These are phyloP conservation scores for Mustela lutreola DNA, from an alignment of 2,113 vertebrate genomes.

Conservation along the genomic window DNA sequence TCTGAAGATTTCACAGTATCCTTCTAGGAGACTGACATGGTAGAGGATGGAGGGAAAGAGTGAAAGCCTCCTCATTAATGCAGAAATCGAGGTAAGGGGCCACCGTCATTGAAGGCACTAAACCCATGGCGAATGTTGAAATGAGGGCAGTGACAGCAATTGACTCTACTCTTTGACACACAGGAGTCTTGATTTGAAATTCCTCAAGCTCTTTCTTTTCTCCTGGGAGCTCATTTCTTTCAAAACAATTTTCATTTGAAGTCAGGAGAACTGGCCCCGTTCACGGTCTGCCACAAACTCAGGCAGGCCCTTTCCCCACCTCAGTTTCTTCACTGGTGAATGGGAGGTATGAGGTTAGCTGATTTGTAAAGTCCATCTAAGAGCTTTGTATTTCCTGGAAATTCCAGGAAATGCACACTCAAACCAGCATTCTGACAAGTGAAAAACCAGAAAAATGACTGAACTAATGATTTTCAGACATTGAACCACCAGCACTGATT, in stretches of 20 bases:
- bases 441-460: neutral
- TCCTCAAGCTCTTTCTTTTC: neutral
- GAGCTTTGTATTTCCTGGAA: neutral
- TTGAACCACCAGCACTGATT: neutral
- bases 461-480: neutral
- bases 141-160: neutral
- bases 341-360: neutral
- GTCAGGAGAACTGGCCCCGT: neutral
- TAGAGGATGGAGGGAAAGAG: neutral
- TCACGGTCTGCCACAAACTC: neutral
- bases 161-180: neutral
- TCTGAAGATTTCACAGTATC: neutral
- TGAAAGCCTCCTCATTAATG: neutral
- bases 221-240: neutral
- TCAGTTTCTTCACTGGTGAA: neutral
- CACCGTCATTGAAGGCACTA: neutral
- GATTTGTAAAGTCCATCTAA: neutral
- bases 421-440: neutral
- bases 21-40: neutral
- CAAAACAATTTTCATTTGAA: neutral
- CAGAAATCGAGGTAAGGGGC: neutral
- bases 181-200: neutral
- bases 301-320: neutral
- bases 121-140: neutral
- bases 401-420: neutral